Base-by-base conservation (phyloP, 2,888 invertebrate species). In the Tetranychus truncatus region DNA sequence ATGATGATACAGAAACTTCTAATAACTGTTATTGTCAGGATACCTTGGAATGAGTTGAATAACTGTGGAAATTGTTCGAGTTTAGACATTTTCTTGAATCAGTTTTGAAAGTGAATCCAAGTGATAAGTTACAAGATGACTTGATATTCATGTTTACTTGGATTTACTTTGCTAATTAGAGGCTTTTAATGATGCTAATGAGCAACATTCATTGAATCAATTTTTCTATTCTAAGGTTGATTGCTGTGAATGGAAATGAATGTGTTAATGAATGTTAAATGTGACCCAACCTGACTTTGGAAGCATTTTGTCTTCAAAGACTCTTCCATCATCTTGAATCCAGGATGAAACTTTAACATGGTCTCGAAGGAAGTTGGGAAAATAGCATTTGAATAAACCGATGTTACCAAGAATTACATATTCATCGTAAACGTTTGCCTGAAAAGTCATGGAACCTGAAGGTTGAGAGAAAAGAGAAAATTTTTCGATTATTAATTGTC, bases 341-440 rank as follows among this genome's bases (percentile, higher is more conserved):
- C 77, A 77, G 21, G 74, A 73, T 44, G 73, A 71, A 71, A 77
- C 75, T 44, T 75, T 66, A n/a, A 79, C 77, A 45, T 78, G 77
- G 65, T 79, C 79, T 66, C 77, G 67, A 24, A 78, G 76, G 66
- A 76, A 76, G 45, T 77, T 78, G 6, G 79, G 79, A 11, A 79
- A 75, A 72, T 79, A 78, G 45, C 79, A 79, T n/a, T 77, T 76
- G 24, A 79, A 76, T 11, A 79, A 77, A 24, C 79, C 79, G 3
- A 78, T 78, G 66, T 79, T 79, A 20, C 79, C 79, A 6, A 78
- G 74, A 6, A 78, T 77, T 1, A 79, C 79, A 73, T 79, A 78
- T 67, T 79, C 79, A 34, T 79, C 79, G 55, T 55, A 55, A 55
- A 55, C 55, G 15, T 55, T 55, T 9, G 55, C 55, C 7, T 55